These are phyloP conservation scores for Tragelaphus strepsiceros DNA, from an alignment of 2,113 vertebrate species.

Conservation along the genomic window DNA sequence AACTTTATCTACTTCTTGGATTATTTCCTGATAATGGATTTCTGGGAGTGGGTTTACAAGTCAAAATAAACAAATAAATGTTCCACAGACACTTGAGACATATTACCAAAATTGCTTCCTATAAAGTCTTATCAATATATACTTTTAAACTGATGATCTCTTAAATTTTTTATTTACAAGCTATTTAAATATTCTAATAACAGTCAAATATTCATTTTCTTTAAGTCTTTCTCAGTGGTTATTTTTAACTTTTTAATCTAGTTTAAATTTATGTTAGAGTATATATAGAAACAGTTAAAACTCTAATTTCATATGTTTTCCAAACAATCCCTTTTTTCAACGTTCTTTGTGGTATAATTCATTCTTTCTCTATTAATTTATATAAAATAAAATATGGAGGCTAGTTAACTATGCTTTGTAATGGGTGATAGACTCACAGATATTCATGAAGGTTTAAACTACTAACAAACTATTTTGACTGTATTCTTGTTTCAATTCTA, in stretches of 20 bases:
- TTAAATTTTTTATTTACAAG: slow-evolving; percentile 21
- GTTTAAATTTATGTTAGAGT: neutral
- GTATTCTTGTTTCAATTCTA: neutral
- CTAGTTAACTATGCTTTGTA: neutral
- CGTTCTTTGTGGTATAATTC: neutral
- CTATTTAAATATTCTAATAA: neutral
- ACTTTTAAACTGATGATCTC: neutral
- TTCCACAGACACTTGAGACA: neutral
- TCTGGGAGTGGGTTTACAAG: neutral
- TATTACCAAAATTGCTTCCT: neutral
- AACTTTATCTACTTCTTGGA: neutral
- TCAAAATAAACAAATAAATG: neutral
- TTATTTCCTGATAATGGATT: neutral
- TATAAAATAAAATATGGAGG: neutral
- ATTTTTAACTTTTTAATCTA: slow-evolving; percentile 13
- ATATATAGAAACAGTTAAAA: neutral
- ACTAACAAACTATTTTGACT: neutral
- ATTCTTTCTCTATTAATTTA: neutral
- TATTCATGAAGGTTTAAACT: neutral
- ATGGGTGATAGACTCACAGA: neutral
- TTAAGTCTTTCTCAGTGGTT: neutral
- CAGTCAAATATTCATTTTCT: neutral
- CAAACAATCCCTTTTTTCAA: neutral
- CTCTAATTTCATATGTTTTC: neutral
- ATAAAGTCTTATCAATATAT: neutral